Evolutionary conservation across 2,797 vertebrate species (phyloP).

Genomic region (Thalassophryne amazonica): DNA sequence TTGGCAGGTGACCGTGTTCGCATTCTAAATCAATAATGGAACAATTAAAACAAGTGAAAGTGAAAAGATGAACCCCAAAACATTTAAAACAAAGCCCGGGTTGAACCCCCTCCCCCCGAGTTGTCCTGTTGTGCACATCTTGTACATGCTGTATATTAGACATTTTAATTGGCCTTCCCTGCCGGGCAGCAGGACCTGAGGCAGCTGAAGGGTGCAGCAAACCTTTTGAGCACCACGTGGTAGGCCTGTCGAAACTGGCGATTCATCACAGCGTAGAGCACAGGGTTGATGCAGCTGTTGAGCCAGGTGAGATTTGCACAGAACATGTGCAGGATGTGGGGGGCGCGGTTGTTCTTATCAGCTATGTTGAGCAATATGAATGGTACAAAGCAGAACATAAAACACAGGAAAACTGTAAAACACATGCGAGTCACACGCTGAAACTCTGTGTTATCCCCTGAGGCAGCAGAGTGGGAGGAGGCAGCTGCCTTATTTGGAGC

Average conservation of each 20-base stretch:
- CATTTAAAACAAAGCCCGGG: too few species aligned
- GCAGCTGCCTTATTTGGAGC: background rate
- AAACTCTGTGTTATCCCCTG: constrained; percentile 79
- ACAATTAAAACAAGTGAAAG: too few species aligned
- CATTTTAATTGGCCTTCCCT: background rate
- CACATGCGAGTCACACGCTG: constrained; percentile 87
- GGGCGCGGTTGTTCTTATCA: constrained; percentile 73
- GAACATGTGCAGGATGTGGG: constrained; percentile 84
- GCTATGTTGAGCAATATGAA: constrained; percentile 85
- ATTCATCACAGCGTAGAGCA: constrained; percentile 89
- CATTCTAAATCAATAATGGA: too few species aligned
- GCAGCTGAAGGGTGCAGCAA: constrained; percentile 44
- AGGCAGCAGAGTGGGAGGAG: constrained; percentile 16
- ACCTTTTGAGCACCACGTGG: constrained; percentile 63
- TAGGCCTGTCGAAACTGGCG: constrained; percentile 86
- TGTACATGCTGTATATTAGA: too few species aligned
- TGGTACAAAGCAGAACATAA: constrained; percentile 82
- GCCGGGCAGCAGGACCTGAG: constrained; percentile 13
- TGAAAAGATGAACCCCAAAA: too few species aligned
- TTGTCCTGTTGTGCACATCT: too few species aligned
- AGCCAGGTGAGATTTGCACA: constrained; percentile 90
- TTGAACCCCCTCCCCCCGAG: too few species aligned
- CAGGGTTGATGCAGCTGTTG: constrained; percentile 88
- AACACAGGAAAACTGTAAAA: constrained; percentile 86
- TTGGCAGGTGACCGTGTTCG: too few species aligned